Base-by-base conservation (phyloP, 1,140 invertebrate species). In the Bombus picipes region DNA sequence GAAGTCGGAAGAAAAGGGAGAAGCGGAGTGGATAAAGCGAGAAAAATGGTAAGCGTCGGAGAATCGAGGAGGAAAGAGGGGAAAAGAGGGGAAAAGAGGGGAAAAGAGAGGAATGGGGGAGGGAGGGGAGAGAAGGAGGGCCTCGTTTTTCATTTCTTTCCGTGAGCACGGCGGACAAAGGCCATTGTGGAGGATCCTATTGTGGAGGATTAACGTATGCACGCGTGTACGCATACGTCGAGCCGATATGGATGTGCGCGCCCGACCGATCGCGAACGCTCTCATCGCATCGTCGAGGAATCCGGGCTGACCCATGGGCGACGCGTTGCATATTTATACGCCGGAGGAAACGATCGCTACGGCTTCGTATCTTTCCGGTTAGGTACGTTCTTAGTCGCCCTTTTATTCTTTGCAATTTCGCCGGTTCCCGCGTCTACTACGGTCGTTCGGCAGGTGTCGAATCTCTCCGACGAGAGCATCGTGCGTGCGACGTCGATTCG, bases 121-220 rank as follows among this genome's bases (percentile, higher is more conserved):
- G 74, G 15, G 68, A 34, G 80, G 37, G 74, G 32, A 37, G 39
- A 53, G 47, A 59, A 77, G 82, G 85, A 68, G 84, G 53, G 90
- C 68, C 90, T 88, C 90, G 87, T 89, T 91, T 91, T 91, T 91
- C 90, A 91, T 91, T 91, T 91, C 90, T 91, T 91, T 91, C 83
- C 90, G 85, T 86, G 83, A 86, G 90, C 86, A 70, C 81, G 77
- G 79, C 88, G 90, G 90, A 91, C 90, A 91, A 91, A 91, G 90
- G 90, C 90, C 84, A 91, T 91, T 91, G 90, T 91, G 82, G 86
- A 91, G 90, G 78, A 91, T 91, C 90, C 90, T 81, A 91, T 91
- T 91, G 90, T 91, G 62, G 82, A 86, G 88, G 83, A 91, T 91
- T 91, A 91, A 92, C 91, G 88, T 91, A 91, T 91, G 90, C 89